A percentile compares a stretch with the other conserved stretches of the same genome.
phyloP scores from a whole-genome alignment of 1,140 invertebrate genomes.

The Dinoponera quadriceps region DNA sequence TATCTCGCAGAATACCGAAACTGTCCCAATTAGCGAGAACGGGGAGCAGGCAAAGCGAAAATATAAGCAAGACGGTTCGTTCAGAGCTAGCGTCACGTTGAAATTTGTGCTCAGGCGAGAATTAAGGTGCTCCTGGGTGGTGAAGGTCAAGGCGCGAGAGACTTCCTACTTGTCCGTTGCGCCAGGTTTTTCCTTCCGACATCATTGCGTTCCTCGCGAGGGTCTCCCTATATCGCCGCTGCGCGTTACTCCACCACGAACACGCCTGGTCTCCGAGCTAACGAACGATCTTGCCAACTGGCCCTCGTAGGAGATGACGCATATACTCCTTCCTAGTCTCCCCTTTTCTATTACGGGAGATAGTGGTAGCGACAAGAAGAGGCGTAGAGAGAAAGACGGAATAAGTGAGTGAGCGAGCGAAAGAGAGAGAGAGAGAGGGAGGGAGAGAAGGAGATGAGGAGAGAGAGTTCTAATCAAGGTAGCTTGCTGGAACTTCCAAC shows the following conservation, averaged over 20 bases:
- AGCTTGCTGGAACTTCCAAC: slow-evolving; percentile 62
- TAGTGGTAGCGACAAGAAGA: slow-evolving; percentile 32
- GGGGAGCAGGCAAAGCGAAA: neutral
- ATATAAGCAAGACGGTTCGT: neutral
- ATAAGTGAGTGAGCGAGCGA: too few relatives aligned
- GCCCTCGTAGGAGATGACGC: slow-evolving; percentile 40
- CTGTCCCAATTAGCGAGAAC: neutral
- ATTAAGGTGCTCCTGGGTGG: slow-evolving; percentile 3
- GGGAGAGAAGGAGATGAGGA: neutral
- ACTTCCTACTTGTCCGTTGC: slow-evolving; percentile 16
- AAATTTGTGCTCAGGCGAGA: slow-evolving; percentile 6
- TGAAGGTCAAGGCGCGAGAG: slow-evolving; percentile 5
- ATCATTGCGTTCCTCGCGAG: neutral
- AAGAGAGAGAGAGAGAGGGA: too few relatives aligned
- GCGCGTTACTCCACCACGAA: slow-evolving; percentile 38
- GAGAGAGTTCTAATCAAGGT: slow-evolving; percentile 61
- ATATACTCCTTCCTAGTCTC: slow-evolving; percentile 14
- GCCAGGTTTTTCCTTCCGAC: slow-evolving; percentile 23
- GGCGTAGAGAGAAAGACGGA: neutral
- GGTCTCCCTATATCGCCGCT: neutral
- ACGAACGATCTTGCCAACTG: slow-evolving; percentile 50
- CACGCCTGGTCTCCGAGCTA: slow-evolving; percentile 40
- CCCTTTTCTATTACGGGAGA: slow-evolving; percentile 41
- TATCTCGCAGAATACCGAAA: neutral
- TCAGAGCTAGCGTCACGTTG: neutral